Base-by-base conservation (phyloP, 1,140 invertebrate genomes). In the Luehdorfia chinensis region DNA sequence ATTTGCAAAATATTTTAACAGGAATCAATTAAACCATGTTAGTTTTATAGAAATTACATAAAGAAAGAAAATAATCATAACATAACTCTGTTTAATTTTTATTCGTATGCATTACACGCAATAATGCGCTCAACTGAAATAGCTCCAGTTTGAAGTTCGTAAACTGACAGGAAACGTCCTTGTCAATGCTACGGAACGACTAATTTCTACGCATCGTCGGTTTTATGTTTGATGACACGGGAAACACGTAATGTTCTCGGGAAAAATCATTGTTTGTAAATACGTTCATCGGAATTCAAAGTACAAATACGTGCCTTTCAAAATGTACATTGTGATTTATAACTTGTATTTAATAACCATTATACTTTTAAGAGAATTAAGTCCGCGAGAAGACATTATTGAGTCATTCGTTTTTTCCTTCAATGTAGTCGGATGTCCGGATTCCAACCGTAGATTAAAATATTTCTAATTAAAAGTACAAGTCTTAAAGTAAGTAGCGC, bases 201-300 rank as follows among this genome's bases (percentile, higher is more conserved):
- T 72, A 72, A 73, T 75, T 63, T 50, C 46, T 54, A 64, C 65
- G 65, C 57, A 55, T 50, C 53, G 57, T 9, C 50, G 55, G 34
- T 49, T 55, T 49, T 59, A 45, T 66, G 66, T 67, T 62, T 41
- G 59, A 58, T 48, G 58, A 57, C 56, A 63, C 54, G 66, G 63
- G 59, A 66, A 64, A 54, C 49, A 59, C 50, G 49, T 67, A 51
- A 59, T 48, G 25, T 28, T 16, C 23, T 14, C 34, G 41, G 28
- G 34, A 46, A 49, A 32, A 46, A 19, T 14, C 33, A 51, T 51
- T 34, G 39, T 50, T 37, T 50, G 28, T 31, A 55, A 43, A 44
- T 43, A 32, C n/a, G 27, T n/a, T 55, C 34, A 18, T 28, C 39
- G 14, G n/a, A 15, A 43, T 30, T 30, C 39, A 30, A 43, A 30